Conservation (phyloP, 2,113 vertebrate species). For the Benitochromis conjunctus region DNA sequence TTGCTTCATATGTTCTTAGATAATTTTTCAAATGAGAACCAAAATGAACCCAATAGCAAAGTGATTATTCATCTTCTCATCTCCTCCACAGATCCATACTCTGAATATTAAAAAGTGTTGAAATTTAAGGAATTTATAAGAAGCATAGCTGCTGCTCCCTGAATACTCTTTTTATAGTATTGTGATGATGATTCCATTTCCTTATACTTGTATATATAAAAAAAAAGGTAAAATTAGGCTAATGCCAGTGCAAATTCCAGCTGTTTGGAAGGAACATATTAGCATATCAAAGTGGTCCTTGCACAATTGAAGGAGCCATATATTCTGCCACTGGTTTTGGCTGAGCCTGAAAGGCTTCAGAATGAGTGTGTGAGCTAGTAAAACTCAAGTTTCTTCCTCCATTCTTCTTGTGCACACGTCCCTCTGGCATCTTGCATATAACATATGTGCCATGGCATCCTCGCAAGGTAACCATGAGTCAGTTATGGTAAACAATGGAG, state of each 20-base stretch:
- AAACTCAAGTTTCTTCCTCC: constrained; percentile 69
- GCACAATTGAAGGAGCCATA: constrained; percentile 82
- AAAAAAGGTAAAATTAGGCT: constrained; percentile 79
- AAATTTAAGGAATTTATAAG: constrained; percentile 62
- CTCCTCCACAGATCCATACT: not conserved
- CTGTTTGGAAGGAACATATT: constrained; percentile 86
- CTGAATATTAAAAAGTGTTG: not conserved
- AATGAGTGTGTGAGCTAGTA: constrained; percentile 71
- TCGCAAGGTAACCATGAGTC: not conserved
- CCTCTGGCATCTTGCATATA: constrained; percentile 10
- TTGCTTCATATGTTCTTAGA: not conserved
- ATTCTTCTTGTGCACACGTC: constrained; percentile 2
- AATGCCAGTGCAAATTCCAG: constrained; percentile 88
- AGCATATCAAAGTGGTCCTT: constrained; percentile 93
- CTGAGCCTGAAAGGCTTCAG: constrained; percentile 78
- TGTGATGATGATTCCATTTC: constrained; percentile 76
- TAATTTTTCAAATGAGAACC: not conserved
- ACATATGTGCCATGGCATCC: not conserved
- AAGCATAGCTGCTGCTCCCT: constrained; percentile 58
- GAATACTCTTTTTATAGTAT: constrained; percentile 42
- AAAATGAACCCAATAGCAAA: not conserved
- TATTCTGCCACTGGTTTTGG: constrained; percentile 83
- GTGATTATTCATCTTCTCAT: constrained; percentile 4
- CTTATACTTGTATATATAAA: constrained; percentile 80
- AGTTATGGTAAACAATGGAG: not conserved